Evolutionary conservation across 2,888 invertebrate species (phyloP).

Genomic region (Dryadula phaetusa): DNA sequence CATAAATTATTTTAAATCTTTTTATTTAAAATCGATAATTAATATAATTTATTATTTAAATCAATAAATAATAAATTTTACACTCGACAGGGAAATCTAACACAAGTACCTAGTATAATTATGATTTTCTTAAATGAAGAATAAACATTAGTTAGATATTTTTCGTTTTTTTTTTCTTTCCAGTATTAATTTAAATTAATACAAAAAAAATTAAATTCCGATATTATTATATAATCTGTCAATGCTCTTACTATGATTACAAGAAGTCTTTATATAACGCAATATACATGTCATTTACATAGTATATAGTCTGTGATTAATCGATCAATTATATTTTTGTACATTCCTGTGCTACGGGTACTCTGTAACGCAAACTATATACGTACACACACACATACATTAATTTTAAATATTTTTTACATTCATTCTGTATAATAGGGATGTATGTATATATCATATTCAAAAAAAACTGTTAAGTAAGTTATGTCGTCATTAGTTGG

Average conservation of each 20-base stretch:
- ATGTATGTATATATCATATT: background rate
- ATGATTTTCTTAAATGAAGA: too few relatives aligned
- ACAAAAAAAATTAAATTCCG: background rate
- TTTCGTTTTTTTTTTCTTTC: too few relatives aligned
- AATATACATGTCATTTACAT: constrained; percentile 32
- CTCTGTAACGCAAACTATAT: constrained; percentile 44
- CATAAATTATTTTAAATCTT: background rate
- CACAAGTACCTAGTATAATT: too few relatives aligned
- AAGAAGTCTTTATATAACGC: background rate
- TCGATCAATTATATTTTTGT: constrained; percentile 76
- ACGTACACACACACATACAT: constrained; percentile 28
- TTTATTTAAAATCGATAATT: background rate
- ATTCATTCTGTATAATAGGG: background rate
- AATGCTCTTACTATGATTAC: background rate
- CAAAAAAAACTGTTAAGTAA: background rate
- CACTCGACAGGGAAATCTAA: background rate
- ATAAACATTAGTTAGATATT: too few relatives aligned
- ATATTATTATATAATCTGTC: background rate
- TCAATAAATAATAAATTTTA: background rate
- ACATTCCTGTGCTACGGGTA: constrained; percentile 82
- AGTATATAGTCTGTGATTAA: constrained; percentile 66
- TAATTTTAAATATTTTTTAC: constrained; percentile 35
- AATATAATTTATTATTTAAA: too few relatives aligned
- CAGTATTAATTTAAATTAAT: background rate
- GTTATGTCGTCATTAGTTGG: background rate